These are phyloP conservation scores for Arge pagana DNA, from an alignment of 2,888 invertebrate species.

Conservation along the genomic window DNA sequence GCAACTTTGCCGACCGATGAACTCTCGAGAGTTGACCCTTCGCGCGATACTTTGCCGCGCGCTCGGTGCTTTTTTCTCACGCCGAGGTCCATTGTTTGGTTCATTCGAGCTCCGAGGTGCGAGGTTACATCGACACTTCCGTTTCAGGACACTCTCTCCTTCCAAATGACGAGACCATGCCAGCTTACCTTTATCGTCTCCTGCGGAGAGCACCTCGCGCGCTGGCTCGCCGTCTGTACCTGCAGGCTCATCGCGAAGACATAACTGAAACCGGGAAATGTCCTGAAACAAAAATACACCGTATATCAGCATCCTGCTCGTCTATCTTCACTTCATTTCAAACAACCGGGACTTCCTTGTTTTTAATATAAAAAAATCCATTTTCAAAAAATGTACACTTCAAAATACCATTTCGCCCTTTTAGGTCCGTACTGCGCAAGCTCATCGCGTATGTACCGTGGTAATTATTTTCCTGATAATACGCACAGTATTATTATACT, in stretches of 20 bases:
- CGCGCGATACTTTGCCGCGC: not conserved
- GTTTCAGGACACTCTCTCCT: not conserved
- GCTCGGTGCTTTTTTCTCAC: not conserved
- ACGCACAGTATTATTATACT: no score
- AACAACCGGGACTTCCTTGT: no score
- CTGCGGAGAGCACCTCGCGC: conserved; percentile 50
- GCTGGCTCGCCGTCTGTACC: conserved; percentile 44
- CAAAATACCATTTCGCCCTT: conserved; percentile 4
- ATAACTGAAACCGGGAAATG: conserved; percentile 40
- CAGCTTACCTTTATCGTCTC: conserved; percentile 49
- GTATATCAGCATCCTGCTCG: not conserved
- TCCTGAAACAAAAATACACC: conserved; percentile 32
- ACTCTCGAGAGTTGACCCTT: no score
- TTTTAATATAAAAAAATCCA: not conserved
- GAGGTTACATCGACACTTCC: not conserved
- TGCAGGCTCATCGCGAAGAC: conserved; percentile 51
- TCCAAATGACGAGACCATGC: not conserved
- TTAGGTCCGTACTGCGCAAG: no score
- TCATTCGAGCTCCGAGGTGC: no score
- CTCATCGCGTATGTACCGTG: no score
- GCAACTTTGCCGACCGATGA: no score
- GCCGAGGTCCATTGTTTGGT: not conserved
- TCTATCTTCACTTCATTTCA: not conserved
- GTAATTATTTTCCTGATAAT: no score
- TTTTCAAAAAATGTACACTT: not conserved